These are phyloP conservation scores for Aphidoletes aphidimyza DNA, from an alignment of 2,888 invertebrate genomes.

Conservation along the genomic window DNA sequence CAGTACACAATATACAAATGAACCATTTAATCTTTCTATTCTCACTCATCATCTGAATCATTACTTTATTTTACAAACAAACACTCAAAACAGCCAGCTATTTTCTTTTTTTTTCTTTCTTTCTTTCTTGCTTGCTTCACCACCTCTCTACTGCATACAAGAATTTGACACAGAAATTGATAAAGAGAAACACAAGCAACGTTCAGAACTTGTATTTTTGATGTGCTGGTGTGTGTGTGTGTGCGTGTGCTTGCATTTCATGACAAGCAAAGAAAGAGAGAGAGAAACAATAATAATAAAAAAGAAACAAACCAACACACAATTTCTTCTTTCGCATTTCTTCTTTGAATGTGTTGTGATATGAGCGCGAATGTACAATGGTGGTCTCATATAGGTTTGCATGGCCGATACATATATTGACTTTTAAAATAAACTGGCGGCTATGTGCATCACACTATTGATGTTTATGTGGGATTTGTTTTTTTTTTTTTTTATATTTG, in stretches of 20 bases:
- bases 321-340: slow-evolving; percentile 39
- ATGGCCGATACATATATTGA: neutral
- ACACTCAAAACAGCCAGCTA: neutral
- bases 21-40: neutral
- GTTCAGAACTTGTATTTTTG: slow-evolving; percentile 19
- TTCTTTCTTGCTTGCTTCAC: no score
- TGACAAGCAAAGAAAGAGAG: neutral
- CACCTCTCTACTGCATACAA: no score
- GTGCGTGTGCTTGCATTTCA: neutral
- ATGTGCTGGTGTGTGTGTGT: neutral
- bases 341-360: neutral
- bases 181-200: neutral
- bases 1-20: neutral
- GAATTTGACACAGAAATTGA: slow-evolving; percentile 46
- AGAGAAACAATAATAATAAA: neutral
- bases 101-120: neutral
- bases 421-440: neutral
- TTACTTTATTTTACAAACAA: neutral
- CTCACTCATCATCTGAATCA: slow-evolving; percentile 17
- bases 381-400: neutral
- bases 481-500: neutral
- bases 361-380: neutral
- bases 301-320: neutral
- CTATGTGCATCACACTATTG: neutral
- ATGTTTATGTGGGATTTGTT: neutral